Base-by-base conservation (phyloP, 2,797 vertebrate species). In the Lutjanus argentimaculatus region DNA sequence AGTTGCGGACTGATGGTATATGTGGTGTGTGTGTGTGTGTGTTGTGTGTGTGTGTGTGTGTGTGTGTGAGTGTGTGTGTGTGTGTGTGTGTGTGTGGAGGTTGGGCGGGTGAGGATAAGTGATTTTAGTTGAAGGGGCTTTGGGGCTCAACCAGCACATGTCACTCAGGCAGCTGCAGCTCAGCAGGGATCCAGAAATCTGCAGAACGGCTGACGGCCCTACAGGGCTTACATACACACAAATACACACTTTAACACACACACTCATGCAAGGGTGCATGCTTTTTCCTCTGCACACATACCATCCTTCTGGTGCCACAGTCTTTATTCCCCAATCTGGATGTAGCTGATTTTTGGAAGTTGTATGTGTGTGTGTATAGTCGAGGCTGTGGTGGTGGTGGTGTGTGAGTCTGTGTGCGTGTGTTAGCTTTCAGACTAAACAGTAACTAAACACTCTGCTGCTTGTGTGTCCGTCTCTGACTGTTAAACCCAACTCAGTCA, bases 141-240 rank as follows among this genome's bases (percentile, higher is more conserved):
- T 91, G 75, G 67, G 88, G 87, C 88, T 91, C 87, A 91, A 86
- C 76, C 82, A 88, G 80, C 91, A 93, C 90, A 91, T 93, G 92
- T 91, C 91, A 91, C 17, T 87, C 88, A 86, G 81, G 85, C 94
- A 95, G 93, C 93, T 94, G 93, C 88, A 83, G 77, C 91, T 84
- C 93, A 91, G 91, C 87, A 63, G 93, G 93, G 87, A 79, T 87
- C 86, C 88, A 83, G 62, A 77, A 86, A 87, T 88, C 87, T 82
- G 82, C 87, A 83, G 80, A 75, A 64, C 21, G 75, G 73, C 80
- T 80, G 90, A 83, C 40, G 67, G 80, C 69, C 45, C 52, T 72
- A 30, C 30, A 45, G 8, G 48, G 30, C 80, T 74, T 48, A 70
- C 66, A 73, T 45, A 73, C 67, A 83, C 77, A 67, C 74, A 58